Evolutionary conservation across 2,888 invertebrate genomes (phyloP).

Genomic region (Galerucella nymphaeae): DNA sequence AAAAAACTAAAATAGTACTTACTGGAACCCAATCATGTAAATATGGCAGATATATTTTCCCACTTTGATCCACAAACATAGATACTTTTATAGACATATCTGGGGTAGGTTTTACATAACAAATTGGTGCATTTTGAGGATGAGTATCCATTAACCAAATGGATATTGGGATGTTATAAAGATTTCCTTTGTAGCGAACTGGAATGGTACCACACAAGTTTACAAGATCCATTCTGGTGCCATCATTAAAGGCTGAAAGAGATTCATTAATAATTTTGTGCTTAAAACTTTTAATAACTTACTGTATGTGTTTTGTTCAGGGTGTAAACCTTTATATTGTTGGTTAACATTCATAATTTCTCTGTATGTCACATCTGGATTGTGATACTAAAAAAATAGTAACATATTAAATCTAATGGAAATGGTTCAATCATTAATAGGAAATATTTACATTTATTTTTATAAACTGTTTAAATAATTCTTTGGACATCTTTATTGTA

Average conservation of each 20-base stretch:
- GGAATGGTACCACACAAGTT: slow-evolving; percentile 94
- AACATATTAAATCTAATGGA: neutral
- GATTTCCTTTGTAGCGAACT: slow-evolving; percentile 85
- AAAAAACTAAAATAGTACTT: slow-evolving; percentile 55
- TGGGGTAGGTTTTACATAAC: slow-evolving; percentile 92
- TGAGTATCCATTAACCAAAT: slow-evolving; percentile 98
- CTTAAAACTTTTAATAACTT: slow-evolving; percentile 55
- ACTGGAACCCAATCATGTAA: slow-evolving; percentile 92
- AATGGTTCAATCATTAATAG: neutral
- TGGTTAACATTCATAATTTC: slow-evolving; percentile 75
- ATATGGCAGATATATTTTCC: slow-evolving; percentile 96
- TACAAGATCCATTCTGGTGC: slow-evolving; percentile 81
- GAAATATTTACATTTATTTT: neutral
- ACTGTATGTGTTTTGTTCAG: slow-evolving; percentile 78
- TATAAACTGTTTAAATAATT: neutral
- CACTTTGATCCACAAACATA: slow-evolving; percentile 93
- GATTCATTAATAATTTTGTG: slow-evolving; percentile 2
- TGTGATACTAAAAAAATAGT: slow-evolving; percentile 72
- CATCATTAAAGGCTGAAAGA: slow-evolving; percentile 86
- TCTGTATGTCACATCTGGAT: slow-evolving; percentile 73
- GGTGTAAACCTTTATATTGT: slow-evolving; percentile 74
- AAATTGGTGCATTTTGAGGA: slow-evolving; percentile 95
- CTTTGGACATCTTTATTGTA: too few species aligned
- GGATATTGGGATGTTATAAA: slow-evolving; percentile 96
- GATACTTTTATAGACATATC: slow-evolving; percentile 97